A percentile compares a stretch with the other conserved stretches of the same genome.
Conservation (phyloP, 2,113 vertebrate genomes). For the Cyanistes caeruleus region DNA sequence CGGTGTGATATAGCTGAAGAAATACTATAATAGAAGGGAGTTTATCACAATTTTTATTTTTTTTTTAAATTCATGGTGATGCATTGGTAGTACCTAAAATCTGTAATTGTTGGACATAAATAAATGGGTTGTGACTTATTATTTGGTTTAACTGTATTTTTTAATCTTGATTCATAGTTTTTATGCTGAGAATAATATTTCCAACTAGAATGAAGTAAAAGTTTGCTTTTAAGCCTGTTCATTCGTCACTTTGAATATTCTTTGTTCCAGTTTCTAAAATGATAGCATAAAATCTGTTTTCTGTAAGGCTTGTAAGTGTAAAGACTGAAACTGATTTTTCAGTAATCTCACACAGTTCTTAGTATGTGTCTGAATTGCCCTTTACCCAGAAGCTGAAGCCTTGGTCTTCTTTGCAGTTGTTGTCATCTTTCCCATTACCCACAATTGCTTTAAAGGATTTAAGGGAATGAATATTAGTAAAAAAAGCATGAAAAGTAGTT, state of each 20-base stretch:
- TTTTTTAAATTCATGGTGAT: background rate
- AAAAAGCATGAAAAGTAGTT: background rate
- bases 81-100: background rate
- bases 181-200: background rate
- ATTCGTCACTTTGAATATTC: background rate
- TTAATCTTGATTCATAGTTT: background rate
- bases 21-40: background rate
- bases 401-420: background rate
- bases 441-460: conserved; percentile 29
- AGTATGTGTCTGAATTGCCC: background rate
- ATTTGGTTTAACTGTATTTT: background rate
- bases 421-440: background rate
- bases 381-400: background rate
- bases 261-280: background rate
- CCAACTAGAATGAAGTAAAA: background rate
- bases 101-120: background rate
- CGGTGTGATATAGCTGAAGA: background rate
- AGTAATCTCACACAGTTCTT: background rate
- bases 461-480: background rate
- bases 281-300: background rate
- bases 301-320: background rate
- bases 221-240: background rate
- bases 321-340: background rate
- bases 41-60: background rate
- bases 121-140: background rate